Base-by-base conservation (phyloP, 2,797 vertebrate genomes). In the Kryptopterus vitreolus region DNA sequence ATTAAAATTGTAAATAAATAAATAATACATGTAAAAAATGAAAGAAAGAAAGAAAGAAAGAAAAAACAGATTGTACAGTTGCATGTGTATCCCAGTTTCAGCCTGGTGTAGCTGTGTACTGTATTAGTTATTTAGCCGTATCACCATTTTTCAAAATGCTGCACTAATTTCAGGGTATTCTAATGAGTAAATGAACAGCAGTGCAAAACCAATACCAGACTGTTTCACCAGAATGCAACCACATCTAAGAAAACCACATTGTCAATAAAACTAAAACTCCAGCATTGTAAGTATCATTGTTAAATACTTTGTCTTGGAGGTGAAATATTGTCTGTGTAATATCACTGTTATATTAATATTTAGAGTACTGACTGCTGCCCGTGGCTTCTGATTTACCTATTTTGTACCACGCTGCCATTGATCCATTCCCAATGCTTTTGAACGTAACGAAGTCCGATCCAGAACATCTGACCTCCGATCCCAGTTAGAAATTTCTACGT, bases 401-500 rank as follows among this genome's bases (percentile, higher is more conserved):
- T 1, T 80, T 89, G 57, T 11, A 0, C n/a, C n/a, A n/a, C n/a
- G n/a, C n/a, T 11, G 3, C 43, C 80, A 43, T 88, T 78, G 88
- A 90, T 81, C 93, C 93, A 95, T 68, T 58, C 84, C 92, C 92
- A 93, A 0, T 18, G 57, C 33, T 8, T 2, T 20, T 2, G 0
- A 1, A 0, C 26, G 0, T 0, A 57, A 0, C 16, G 89, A 79
- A 93, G 88, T 0, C 94, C 93, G 2, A 94, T 92, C 94, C 94
- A 94, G 83, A 92, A 94, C 1, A 58, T 4, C 81, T 88, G 1
- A 0, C 12, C 63, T 6, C 87, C 90, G 0, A 75, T 53, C 1
- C 6, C 0, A 52, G 83, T 87, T 81, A 95, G 87, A 77, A 88
- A 92, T 10, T 0, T 55, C 93, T 94, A 59, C 26, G 73, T 24